Conservation (phyloP, 2,888 invertebrate genomes). For the Ichneumoninae sp. region DNA sequence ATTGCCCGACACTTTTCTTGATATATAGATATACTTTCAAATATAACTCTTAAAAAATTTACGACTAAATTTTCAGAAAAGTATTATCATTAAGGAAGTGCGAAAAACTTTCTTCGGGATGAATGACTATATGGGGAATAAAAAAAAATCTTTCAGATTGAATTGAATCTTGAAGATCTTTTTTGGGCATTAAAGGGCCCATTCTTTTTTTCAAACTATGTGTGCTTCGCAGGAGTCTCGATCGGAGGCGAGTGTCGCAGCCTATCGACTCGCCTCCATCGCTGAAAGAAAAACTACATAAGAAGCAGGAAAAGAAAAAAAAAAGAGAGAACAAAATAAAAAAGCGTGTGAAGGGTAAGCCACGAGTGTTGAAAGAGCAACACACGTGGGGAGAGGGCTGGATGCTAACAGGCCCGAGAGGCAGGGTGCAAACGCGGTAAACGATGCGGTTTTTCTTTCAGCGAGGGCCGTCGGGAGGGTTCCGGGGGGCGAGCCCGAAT, state of each 20-base stretch:
- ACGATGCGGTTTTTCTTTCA: slow-evolving; percentile 83
- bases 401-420: slow-evolving; percentile 50
- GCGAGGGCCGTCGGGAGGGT: slow-evolving; percentile 59
- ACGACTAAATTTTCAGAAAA: too few relatives aligned
- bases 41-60: too few relatives aligned
- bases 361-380: slow-evolving; percentile 52
- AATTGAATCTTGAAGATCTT: too few relatives aligned
- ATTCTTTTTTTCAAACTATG: background rate
- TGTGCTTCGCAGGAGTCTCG: background rate
- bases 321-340: slow-evolving; percentile 46
- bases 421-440: slow-evolving; percentile 77
- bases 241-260: background rate
- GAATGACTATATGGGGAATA: too few relatives aligned
- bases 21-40: too few relatives aligned
- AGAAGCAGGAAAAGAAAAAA: slow-evolving; percentile 58
- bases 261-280: background rate
- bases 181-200: too few relatives aligned
- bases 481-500: slow-evolving; percentile 74
- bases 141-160: too few relatives aligned
- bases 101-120: too few relatives aligned
- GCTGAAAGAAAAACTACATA: background rate
- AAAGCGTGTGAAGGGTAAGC: slow-evolving; percentile 37
- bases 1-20: too few relatives aligned
- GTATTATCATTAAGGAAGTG: too few relatives aligned
- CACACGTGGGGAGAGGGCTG: slow-evolving; percentile 48